These are phyloP conservation scores for Arenaria interpres DNA, from an alignment of 2,113 vertebrate species.

Conservation along the genomic window DNA sequence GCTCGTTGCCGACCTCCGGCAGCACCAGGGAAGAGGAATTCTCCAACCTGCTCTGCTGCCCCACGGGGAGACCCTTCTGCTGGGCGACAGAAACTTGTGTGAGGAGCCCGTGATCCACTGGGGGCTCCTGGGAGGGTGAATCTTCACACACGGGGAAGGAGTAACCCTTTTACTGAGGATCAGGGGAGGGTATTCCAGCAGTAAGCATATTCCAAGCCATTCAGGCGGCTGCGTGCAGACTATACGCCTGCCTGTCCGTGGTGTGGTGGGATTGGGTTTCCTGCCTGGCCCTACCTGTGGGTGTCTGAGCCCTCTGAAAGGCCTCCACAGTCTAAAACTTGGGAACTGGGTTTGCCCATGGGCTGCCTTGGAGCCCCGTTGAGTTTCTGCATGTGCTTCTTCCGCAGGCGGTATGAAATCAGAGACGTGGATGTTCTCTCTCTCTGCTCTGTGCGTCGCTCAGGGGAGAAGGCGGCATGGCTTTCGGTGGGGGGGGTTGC, in stretches of 20 bases:
- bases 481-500: background rate
- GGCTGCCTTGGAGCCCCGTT: fast-evolving
- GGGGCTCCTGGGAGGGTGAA: background rate
- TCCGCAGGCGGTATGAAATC: background rate
- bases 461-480: background rate
- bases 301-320: background rate
- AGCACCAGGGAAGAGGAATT: background rate
- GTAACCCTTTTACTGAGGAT: background rate
- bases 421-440: background rate
- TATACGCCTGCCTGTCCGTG: fast-evolving
- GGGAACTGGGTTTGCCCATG: background rate
- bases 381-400: background rate
- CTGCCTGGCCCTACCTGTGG: fast-evolving
- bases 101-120: fast-evolving
- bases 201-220: background rate
- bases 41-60: fast-evolving
- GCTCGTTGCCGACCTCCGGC: fast-evolving
- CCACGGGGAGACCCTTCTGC: no score
- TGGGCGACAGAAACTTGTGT: background rate
- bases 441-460: background rate
- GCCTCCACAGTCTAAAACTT: background rate
- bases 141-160: background rate
- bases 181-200: background rate
- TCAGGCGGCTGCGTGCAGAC: fast-evolving
- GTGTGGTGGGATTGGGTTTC: background rate